A percentile compares a stretch with the other conserved stretches of the same genome.
Evolutionary conservation across 2,113 vertebrate genomes (phyloP).

Genomic region (Phrynosoma blainvillii): DNA sequence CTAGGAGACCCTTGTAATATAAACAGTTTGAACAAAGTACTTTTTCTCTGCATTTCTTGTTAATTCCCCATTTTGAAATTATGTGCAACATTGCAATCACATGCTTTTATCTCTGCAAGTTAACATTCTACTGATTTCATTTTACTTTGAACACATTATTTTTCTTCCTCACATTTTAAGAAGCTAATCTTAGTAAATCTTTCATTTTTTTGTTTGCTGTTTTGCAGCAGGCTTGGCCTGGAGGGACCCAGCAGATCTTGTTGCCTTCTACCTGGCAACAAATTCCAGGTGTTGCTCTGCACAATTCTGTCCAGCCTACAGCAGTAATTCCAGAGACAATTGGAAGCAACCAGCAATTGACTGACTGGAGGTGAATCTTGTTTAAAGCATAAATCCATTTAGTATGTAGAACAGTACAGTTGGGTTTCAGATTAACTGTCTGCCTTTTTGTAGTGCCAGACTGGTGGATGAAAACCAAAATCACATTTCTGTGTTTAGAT

Average conservation of each 20-base stretch:
- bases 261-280: constrained; percentile 98
- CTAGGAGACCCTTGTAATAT: constrained; percentile 28
- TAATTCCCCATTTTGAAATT: constrained; percentile 16
- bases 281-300: constrained; percentile 92
- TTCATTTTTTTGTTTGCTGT: constrained; percentile 73
- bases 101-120: constrained; percentile 79
- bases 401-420: background rate
- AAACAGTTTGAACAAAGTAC: constrained; percentile 18
- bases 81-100: constrained; percentile 19
- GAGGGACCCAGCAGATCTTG: constrained; percentile 95
- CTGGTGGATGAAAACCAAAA: background rate
- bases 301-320: constrained; percentile 88
- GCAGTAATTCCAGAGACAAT: constrained; percentile 87
- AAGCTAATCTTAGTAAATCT: constrained; percentile 63
- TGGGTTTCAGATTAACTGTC: background rate
- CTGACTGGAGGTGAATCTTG: constrained; percentile 89
- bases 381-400: background rate
- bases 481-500: background rate
- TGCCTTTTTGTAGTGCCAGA: background rate
- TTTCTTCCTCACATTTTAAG: constrained; percentile 50
- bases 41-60: constrained; percentile 17
- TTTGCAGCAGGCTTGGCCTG: constrained; percentile 95
- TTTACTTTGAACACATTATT: constrained; percentile 69
- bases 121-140: constrained; percentile 71
- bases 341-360: constrained; percentile 80